Conservation (phyloP, 1,140 invertebrate species). For the Lysiphlebus fabarum region DNA sequence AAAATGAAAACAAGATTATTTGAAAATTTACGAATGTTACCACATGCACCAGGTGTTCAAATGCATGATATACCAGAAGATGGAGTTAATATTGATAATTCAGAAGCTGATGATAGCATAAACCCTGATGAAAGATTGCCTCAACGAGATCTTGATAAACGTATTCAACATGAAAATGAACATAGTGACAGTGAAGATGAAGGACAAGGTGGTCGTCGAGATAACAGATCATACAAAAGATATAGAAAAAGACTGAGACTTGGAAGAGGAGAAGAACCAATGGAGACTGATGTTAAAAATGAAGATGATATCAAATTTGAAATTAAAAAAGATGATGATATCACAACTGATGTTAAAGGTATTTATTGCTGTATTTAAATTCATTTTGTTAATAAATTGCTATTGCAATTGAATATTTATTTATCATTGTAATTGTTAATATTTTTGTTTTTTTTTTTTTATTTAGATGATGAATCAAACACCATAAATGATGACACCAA, state of each 20-base stretch:
- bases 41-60: conserved; percentile 97
- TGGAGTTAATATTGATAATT: conserved; percentile 79
- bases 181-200: conserved; percentile 97
- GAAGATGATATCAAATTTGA: conserved; percentile 63
- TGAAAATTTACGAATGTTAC: conserved; percentile 96
- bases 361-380: conserved; percentile 31
- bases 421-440: conserved; percentile 13
- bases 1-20: conserved; percentile 95
- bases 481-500: conserved; percentile 62
- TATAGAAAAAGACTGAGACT: conserved; percentile 72
- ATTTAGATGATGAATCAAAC: conserved; percentile 60
- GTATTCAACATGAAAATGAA: conserved; percentile 93
- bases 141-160: conserved; percentile 86
- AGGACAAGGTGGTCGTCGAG: conserved; percentile 77
- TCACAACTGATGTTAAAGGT: conserved; percentile 61
- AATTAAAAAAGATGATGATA: too few relatives aligned
- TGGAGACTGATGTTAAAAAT: conserved; percentile 58
- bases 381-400: too few relatives aligned
- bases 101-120: conserved; percentile 86
- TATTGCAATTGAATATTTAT: conserved; percentile 33
- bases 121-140: conserved; percentile 90
- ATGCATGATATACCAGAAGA: conserved; percentile 93
- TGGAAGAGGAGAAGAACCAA: conserved; percentile 62
- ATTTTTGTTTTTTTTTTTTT: conserved; percentile 33
- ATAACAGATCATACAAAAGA: conserved; percentile 74